Evolutionary conservation across 2,888 invertebrate genomes (phyloP).

Genomic region (Machimus rusticus): DNA sequence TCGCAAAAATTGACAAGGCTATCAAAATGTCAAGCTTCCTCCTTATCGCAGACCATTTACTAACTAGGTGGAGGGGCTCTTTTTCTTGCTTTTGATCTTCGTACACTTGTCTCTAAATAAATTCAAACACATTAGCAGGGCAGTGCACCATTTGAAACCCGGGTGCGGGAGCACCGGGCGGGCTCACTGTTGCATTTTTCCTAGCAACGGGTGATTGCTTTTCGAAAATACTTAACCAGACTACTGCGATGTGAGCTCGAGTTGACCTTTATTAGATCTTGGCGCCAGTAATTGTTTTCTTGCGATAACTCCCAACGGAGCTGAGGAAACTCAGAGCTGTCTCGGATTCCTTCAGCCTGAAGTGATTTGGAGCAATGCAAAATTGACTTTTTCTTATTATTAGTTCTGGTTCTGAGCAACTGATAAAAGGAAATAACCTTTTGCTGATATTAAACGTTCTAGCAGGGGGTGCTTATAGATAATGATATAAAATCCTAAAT

Average conservation of each 20-base stretch:
- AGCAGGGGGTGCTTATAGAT: not conserved
- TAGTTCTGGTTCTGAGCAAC: not conserved
- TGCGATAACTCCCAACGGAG: not conserved
- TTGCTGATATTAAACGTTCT: not conserved
- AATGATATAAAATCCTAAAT: not conserved
- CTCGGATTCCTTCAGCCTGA: not conserved
- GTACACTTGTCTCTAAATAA: not conserved
- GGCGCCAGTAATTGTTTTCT: not conserved
- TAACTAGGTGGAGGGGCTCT: not conserved
- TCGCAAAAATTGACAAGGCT: not conserved
- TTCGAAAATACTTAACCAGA: not conserved
- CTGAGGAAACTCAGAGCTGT: not conserved
- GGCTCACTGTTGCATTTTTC: not conserved
- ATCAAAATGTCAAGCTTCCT: constrained; percentile 6
- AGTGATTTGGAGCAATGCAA: not conserved
- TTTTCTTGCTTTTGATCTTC: not conserved
- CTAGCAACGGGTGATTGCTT: not conserved
- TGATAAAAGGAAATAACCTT: not conserved
- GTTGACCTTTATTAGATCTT: not conserved
- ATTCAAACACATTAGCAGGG: not conserved
- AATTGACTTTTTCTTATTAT: not conserved
- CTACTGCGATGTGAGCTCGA: not conserved
- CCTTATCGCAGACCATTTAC: not conserved
- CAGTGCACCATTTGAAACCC: not conserved
- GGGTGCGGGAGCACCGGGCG: not conserved